phyloP scores from a whole-genome alignment of 2,113 vertebrate species.

The Pelusios castaneus region DNA sequence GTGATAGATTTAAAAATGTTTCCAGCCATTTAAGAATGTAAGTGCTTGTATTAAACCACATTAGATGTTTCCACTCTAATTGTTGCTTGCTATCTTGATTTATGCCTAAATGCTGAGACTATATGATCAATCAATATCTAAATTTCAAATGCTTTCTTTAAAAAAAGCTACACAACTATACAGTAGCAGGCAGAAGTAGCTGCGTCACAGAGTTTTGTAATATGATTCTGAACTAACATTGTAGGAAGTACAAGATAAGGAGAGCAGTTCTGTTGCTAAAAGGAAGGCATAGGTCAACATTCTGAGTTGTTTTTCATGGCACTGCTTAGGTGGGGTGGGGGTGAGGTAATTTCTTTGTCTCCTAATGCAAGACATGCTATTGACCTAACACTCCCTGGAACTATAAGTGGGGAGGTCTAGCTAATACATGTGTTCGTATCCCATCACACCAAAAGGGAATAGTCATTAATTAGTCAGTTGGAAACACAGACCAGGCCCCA shows the following conservation, averaged over 20 bases:
- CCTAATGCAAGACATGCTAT: background rate
- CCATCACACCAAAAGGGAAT: background rate
- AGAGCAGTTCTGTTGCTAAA: background rate
- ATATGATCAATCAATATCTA: background rate
- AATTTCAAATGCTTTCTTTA: background rate
- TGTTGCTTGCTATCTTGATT: conserved; percentile 35
- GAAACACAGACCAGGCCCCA: background rate
- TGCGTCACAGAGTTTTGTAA: background rate
- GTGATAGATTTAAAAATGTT: conserved; percentile 36
- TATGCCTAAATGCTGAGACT: conserved; percentile 50
- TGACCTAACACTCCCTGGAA: background rate
- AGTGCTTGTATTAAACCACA: conserved; percentile 42
- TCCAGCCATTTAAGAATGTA: conserved; percentile 35
- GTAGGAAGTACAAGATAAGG: background rate
- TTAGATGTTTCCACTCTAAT: conserved; percentile 46
- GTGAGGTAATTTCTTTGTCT: background rate
- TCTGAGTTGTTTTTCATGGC: background rate
- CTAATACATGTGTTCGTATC: background rate
- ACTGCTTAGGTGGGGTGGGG: background rate
- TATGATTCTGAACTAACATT: background rate
- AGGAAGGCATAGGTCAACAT: background rate
- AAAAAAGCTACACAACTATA: background rate
- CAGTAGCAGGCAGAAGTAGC: background rate
- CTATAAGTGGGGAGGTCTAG: background rate
- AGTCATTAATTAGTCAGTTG: background rate